Base-by-base conservation (phyloP, 2,113 vertebrate genomes). In the Hippocampus mohnikei region DNA sequence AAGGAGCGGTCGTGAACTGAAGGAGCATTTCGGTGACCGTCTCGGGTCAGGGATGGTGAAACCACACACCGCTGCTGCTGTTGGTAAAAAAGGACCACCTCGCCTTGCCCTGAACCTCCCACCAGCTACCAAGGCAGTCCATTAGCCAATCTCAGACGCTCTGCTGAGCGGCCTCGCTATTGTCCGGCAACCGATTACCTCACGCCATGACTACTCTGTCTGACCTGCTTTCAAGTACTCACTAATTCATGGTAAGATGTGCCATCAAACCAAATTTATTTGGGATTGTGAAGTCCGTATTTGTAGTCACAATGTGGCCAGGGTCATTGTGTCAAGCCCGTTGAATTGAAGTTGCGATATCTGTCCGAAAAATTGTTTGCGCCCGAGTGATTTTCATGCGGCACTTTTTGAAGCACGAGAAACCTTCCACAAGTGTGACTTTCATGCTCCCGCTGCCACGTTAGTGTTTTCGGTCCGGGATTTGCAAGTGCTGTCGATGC, bases 191-290 rank as follows among this genome's bases (percentile, higher is more conserved):
- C 86, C 48, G 74, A 77, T 90, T 84, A 90, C 89, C 88, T 90
- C 89, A 89, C 71, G 59, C 84, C 88, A 93, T 93, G 92, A 90
- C 81, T 69, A 79, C 87, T 82, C 84, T 85, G 78, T 82, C 82
- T 89, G 79, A 88, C 73, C 82, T 86, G 80, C 83, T 80, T 88
- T 80, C 84, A 83, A 83, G 85, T 81, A 83, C 81, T 84, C 85
- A 72, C 81, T 93, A 91, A 92, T 91, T 90, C 85, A 92, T 90
- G 91, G 92, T 93, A 90, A 86, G 91, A 44, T 46, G 15, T 23
- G 10, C 29, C 33, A 20, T 15, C 5, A 41, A 62, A 62, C 9
- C 33, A 40, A 1, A n/a, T 55, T 23, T 69, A 33, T 69, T 52
- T 66, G 46, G 15, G 8, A 37, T 37, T 37, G 9, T 23, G 21